Base-by-base conservation (phyloP, 2,888 invertebrate genomes). In the Sipha maydis region DNA sequence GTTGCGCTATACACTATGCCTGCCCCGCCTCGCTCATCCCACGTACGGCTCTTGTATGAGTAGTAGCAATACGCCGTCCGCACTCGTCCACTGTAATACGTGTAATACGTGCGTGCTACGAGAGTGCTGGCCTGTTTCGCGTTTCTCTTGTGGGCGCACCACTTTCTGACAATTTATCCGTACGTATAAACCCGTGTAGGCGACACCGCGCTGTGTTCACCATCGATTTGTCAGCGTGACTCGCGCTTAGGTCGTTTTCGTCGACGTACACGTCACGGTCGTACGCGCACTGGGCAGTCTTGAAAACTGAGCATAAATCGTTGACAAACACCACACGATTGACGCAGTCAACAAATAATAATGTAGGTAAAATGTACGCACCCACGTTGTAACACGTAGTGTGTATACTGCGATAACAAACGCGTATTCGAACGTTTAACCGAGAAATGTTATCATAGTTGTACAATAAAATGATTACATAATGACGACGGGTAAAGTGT, bases 211-310 rank as follows among this genome's bases (percentile, higher is more conserved):
- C 31, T 48, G 73, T 86, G 56, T 69, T 54, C 41, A 54, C 79
- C 78, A 86, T 86, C 86, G 86, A 86, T 86, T 86, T 86, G 31
- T 86, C 86, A 80, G 73, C 61, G 38, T 56, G 79, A 80, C 73
- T 31, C n/a, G 56, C 73, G 54, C 41, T 56, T 38, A 28, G 73
- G 79, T 80, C 73, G 41, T 28, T 54, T n/a, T 34, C 31, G 48
- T 56, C 77, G 25, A 28, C 9, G 25, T 61, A 11, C 34, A 48
- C 56, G 56, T 21, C 21, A 21, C 61, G 54, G 7, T 14, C 61
- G 61, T 21, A 25, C 61, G 21, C 61, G 61, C 61, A 7, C 25
- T 25, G 61, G 61, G 21, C 0, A 25, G 21, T 5, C 25, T 25
- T 25, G 61, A 61, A 61, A 61, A 4, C 3, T 3, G 7, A 61